phyloP scores from a whole-genome alignment of 2,888 invertebrate genomes.

The Apamea anceps region DNA sequence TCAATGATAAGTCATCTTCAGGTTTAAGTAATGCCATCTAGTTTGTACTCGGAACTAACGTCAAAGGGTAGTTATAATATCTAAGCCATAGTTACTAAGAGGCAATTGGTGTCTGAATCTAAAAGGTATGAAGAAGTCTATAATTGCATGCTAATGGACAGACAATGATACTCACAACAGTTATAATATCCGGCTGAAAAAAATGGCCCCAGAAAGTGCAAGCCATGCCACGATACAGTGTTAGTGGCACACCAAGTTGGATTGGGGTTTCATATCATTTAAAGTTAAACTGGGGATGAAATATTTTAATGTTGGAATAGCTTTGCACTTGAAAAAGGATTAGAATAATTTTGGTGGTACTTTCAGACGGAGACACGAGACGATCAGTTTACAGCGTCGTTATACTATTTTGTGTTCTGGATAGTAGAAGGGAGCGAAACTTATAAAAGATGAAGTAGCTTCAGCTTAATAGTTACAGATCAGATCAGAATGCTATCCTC shows the following conservation, averaged over 20 bases:
- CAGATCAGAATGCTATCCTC: background rate
- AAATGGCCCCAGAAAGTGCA: background rate
- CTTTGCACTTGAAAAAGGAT: background rate
- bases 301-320: background rate
- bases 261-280: background rate
- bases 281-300: background rate
- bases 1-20: slow-evolving; percentile 42
- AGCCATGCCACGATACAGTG: background rate
- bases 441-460: background rate
- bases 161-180: background rate
- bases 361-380: background rate
- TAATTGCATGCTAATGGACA: slow-evolving; percentile 13
- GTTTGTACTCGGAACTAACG: slow-evolving; percentile 26
- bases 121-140: background rate
- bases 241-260: background rate
- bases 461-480: background rate
- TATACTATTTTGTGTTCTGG: background rate
- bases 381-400: too few species aligned
- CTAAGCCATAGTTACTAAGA: slow-evolving; percentile 2
- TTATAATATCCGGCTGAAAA: background rate
- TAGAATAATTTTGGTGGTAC: too few species aligned
- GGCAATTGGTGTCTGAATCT: slow-evolving; percentile 10
- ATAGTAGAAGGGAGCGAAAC: background rate
- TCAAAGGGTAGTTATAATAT: background rate
- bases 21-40: slow-evolving; percentile 33